Evolutionary conservation across 2,797 vertebrate genomes (phyloP).

Genomic region (Cyprinodon diabolis): DNA sequence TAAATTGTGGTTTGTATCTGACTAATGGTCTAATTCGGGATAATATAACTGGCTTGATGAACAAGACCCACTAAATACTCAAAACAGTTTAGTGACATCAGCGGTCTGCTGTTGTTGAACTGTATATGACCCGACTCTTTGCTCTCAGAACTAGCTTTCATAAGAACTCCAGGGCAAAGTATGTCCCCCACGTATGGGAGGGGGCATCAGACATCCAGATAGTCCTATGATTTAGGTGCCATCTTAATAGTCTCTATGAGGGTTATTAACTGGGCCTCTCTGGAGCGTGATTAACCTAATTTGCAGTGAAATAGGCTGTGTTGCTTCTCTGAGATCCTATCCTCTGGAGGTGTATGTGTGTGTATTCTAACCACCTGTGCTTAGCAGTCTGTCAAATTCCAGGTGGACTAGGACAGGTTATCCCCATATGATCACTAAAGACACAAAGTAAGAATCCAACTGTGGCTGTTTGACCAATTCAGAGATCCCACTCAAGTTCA

Average conservation of each 20-base stretch:
- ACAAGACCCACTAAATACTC: conserved; percentile 18
- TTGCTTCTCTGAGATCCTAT: conserved; percentile 69
- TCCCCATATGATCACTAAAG: conserved; percentile 40
- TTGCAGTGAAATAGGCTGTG: conserved; percentile 75
- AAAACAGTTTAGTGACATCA: conserved; percentile 23
- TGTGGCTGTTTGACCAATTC: conserved; percentile 25
- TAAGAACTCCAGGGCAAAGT: conserved; percentile 20
- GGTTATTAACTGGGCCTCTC: conserved; percentile 78
- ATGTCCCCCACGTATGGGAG: conserved; percentile 28
- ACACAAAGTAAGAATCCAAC: conserved; percentile 29
- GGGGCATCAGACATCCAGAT: conserved; percentile 61
- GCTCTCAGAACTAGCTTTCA: conserved; percentile 23
- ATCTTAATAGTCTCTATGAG: conserved; percentile 74
- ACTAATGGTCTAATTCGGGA: conserved; percentile 34
- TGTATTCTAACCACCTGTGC: conserved; percentile 56
- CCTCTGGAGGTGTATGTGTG: conserved; percentile 58
- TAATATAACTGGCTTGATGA: conserved; percentile 42
- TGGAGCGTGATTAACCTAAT: conserved; percentile 78
- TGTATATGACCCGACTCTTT: conserved; percentile 10
- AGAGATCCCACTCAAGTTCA: conserved; percentile 1
- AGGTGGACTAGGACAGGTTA: conserved; percentile 61
- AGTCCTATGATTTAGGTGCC: conserved; percentile 72
- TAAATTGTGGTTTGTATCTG: conserved; percentile 16
- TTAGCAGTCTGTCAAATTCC: conserved; percentile 62
- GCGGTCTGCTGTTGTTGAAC: conserved; percentile 12